Percentiles rank a stretch among this genome's conserved stretches.
Conservation (phyloP, 1,140 invertebrate species). For the Oedothorax gibbosus region DNA sequence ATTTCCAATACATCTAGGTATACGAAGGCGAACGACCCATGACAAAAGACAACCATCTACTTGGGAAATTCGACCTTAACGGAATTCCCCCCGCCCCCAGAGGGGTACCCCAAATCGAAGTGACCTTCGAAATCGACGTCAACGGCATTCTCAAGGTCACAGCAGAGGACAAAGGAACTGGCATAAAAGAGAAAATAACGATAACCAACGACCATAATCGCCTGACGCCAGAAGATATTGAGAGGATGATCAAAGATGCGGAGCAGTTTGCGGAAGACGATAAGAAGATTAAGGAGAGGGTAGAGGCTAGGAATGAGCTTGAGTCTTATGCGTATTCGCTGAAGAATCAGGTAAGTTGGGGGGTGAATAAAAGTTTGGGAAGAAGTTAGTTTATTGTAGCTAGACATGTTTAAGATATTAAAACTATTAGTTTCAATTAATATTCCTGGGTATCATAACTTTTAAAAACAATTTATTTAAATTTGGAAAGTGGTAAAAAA, state of each 20-base stretch:
- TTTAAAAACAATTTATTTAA: no score
- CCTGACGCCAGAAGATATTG: slow-evolving; percentile 97
- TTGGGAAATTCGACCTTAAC: slow-evolving; percentile 98
- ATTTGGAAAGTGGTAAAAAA: no score
- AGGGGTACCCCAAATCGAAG: slow-evolving; percentile 87
- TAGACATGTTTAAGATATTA: no score
- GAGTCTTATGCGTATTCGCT: slow-evolving; percentile 98
- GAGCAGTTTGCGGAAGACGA: slow-evolving; percentile 99
- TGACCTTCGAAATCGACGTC: slow-evolving; percentile 99
- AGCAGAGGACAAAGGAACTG: slow-evolving; percentile 99
- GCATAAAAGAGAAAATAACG: slow-evolving; percentile 98
- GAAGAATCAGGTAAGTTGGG: slow-evolving; percentile 89
- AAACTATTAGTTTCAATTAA: no score
- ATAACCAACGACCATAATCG: slow-evolving; percentile 99
- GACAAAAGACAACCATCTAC: slow-evolving; percentile 98
- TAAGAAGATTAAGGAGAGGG: slow-evolving; percentile 96
- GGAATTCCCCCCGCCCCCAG: slow-evolving; percentile 97
- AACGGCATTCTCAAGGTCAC: slow-evolving; percentile 96
- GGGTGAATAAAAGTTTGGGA: slow-evolving; percentile 98
- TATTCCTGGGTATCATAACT: no score
- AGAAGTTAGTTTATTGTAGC: slow-evolving; percentile 75
- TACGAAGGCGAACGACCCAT: slow-evolving; percentile 98
- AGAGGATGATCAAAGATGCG: slow-evolving; percentile 98
- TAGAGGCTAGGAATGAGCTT: slow-evolving; percentile 88
- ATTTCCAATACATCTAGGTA: slow-evolving; percentile 70